Evolutionary conservation across 2,113 vertebrate species (phyloP).

Genomic region (Catharus fuscescens): DNA sequence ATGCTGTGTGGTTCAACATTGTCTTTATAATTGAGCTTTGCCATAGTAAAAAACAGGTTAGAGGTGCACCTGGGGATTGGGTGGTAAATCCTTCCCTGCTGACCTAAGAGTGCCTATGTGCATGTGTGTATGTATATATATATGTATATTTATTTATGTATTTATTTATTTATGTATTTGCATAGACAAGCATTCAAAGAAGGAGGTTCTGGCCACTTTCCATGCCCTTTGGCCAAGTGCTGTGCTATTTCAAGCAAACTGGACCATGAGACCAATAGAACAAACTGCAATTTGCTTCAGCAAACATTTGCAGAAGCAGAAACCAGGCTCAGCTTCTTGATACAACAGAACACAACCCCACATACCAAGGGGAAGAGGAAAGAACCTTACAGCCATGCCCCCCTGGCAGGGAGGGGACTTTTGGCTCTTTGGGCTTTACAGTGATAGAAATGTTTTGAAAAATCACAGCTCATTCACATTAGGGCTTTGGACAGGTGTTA

Average conservation of each 20-base stretch:
- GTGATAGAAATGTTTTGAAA: neutral
- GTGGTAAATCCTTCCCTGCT: neutral
- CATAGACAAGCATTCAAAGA: neutral
- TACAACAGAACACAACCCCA: neutral
- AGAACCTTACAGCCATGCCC: neutral
- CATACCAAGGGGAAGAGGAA: neutral
- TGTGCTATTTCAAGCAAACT: neutral
- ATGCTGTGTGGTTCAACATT: neutral
- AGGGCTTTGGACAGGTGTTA: slow-evolving; percentile 15
- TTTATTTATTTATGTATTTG: neutral
- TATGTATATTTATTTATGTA: neutral
- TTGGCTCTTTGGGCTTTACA: neutral
- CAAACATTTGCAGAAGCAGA: neutral
- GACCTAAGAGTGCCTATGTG: fast-evolving
- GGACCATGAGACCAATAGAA: neutral
- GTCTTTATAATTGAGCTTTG: neutral
- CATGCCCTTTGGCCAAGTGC: neutral
- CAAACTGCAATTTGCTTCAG: neutral
- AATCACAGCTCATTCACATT: neutral
- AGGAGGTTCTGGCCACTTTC: neutral
- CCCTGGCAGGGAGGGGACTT: fast-evolving
- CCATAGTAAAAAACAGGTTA: neutral
- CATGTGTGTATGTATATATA: fast-evolving
- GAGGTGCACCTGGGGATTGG: neutral
- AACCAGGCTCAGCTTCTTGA: neutral